phyloP scores from a whole-genome alignment of 2,888 invertebrate species.

The Acanthosepion esculentum region DNA sequence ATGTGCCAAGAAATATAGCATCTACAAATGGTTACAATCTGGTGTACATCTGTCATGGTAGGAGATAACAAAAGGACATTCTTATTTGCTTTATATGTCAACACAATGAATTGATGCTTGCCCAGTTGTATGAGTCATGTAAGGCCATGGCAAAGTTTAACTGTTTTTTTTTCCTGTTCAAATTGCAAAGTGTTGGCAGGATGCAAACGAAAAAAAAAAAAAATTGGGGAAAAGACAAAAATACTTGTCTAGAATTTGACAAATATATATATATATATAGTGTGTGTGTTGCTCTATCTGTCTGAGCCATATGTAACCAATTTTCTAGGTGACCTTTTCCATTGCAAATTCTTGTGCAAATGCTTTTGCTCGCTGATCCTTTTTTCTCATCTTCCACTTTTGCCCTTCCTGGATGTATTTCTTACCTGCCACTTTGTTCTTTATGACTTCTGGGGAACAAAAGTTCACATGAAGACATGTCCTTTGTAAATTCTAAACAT shows the following conservation, averaged over 20 bases:
- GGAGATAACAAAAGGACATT: background rate
- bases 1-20: too few species aligned
- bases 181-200: background rate
- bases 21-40: background rate
- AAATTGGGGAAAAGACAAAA: background rate
- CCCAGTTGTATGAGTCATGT: background rate
- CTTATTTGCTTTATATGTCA: background rate
- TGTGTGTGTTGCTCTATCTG: background rate
- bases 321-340: background rate
- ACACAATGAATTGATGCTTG: constrained; percentile 2
- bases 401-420: background rate
- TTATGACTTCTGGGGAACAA: background rate
- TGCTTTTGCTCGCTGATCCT: background rate
- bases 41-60: background rate
- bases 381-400: background rate
- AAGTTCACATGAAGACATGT: constrained; percentile 8
- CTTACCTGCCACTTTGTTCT: background rate
- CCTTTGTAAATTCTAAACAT: background rate
- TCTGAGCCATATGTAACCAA: background rate
- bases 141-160: background rate
- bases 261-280: background rate
- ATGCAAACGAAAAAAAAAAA: background rate
- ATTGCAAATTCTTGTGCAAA: background rate
- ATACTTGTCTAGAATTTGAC: background rate
- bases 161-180: background rate